phyloP scores from a whole-genome alignment of 2,113 vertebrate genomes.

The Benitochromis conjunctus region DNA sequence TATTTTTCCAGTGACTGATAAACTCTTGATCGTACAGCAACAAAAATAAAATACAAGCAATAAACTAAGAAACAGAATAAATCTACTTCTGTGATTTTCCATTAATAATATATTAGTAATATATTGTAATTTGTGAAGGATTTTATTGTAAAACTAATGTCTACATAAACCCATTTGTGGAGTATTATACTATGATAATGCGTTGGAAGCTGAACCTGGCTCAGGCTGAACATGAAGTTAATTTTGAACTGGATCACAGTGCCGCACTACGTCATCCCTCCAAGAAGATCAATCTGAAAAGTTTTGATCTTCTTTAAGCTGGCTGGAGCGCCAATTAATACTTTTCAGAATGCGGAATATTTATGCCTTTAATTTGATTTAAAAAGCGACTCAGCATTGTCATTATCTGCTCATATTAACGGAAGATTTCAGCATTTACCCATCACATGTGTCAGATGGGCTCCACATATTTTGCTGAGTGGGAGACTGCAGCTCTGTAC shows the following conservation, averaged over 20 bases:
- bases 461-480: background rate
- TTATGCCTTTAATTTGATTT: background rate
- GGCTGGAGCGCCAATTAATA: background rate
- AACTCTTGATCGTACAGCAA: background rate
- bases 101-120: background rate
- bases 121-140: background rate
- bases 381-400: background rate
- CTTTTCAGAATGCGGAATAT: background rate
- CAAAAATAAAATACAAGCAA: background rate
- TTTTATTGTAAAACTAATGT: background rate
- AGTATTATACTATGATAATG: background rate
- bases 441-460: background rate
- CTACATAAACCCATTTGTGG: background rate
- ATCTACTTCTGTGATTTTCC: background rate
- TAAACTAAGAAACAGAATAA: background rate
- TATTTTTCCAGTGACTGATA: background rate
- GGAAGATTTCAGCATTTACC: background rate
- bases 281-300: slow-evolving; percentile 6
- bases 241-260: background rate
- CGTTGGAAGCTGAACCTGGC: background rate
- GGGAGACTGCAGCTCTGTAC: background rate
- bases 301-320: slow-evolving; percentile 7
- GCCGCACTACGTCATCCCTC: slow-evolving; percentile 11
- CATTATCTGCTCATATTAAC: background rate
- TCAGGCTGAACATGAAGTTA: background rate